These are phyloP conservation scores for Archips crataeganus DNA, from an alignment of 2,888 invertebrate genomes.

Conservation along the genomic window DNA sequence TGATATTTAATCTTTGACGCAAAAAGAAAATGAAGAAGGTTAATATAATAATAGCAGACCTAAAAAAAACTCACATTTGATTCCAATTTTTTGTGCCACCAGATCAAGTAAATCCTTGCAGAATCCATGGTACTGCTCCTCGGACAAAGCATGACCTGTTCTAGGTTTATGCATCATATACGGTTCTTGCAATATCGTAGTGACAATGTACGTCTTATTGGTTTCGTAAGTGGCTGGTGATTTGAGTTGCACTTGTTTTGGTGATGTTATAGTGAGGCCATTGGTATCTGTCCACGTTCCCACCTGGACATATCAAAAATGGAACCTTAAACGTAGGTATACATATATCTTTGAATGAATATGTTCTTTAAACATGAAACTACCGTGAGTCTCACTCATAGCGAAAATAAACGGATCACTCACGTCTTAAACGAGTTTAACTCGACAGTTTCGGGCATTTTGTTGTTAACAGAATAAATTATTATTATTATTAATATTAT, in stretches of 20 bases:
- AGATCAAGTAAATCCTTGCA: conserved; percentile 96
- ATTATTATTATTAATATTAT: too few species aligned
- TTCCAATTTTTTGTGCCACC: conserved; percentile 91
- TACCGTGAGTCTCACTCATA: too few species aligned
- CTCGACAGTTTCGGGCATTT: too few species aligned
- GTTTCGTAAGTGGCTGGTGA: conserved; percentile 90
- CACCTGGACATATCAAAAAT: conserved; percentile 78
- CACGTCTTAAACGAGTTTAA: too few species aligned
- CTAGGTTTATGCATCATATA: conserved; percentile 92
- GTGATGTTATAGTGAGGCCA: conserved; percentile 90
- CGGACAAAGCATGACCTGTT: conserved; percentile 87
- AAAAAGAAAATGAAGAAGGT: neutral
- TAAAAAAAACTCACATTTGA: conserved; percentile 90
- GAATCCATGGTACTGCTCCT: conserved; percentile 95
- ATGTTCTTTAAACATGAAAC: too few species aligned
- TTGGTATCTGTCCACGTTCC: conserved; percentile 95
- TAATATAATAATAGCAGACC: neutral
- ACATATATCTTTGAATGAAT: too few species aligned
- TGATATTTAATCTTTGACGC: neutral
- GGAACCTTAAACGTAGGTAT: too few species aligned
- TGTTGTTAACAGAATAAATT: too few species aligned
- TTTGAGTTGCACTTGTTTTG: conserved; percentile 90
- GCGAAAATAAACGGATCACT: too few species aligned
- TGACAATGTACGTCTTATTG: conserved; percentile 95
- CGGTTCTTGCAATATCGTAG: conserved; percentile 94